A percentile compares a stretch with the other conserved stretches of the same genome.
Conservation (phyloP, 2,113 vertebrate species). For the Paraplagusia blochii region DNA sequence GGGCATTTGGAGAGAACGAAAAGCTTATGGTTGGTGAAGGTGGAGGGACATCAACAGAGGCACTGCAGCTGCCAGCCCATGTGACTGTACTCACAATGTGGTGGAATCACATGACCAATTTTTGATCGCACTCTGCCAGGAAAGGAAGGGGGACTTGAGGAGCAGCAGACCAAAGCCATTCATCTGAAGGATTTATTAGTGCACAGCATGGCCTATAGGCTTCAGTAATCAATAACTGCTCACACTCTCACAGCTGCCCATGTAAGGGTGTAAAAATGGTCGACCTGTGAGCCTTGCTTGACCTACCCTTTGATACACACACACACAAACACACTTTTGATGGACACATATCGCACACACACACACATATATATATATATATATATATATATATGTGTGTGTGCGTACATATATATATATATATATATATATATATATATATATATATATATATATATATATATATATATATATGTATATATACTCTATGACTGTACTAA, state of each 20-base stretch:
- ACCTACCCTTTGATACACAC: constrained; percentile 51
- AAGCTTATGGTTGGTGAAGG: constrained; percentile 46
- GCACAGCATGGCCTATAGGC: constrained; percentile 56
- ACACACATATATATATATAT: constrained; percentile 5
- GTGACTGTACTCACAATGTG: no score
- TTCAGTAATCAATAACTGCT: constrained; percentile 38
- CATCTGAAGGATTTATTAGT: constrained; percentile 64
- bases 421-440: no score
- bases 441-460: no score
- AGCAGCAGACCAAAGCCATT: constrained; percentile 59
- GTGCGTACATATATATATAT: no score
- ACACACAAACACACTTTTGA: constrained; percentile 28
- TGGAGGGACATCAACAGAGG: constrained; percentile 34
- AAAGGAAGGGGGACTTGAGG: no score
- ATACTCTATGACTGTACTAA: no score
- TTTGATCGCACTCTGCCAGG: no score
- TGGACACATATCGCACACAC: no score
- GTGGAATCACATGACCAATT: no score
- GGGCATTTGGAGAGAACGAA: constrained; percentile 56
- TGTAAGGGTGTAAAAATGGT: constrained; percentile 68
- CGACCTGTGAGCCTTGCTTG: constrained; percentile 54
- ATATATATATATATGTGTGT: no score
- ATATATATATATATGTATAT: no score
- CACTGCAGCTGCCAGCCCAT: no score
- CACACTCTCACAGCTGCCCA: constrained; percentile 61